These are phyloP conservation scores for Dendrolimus punctatus DNA, from an alignment of 1,140 invertebrate genomes.

Conservation along the genomic window DNA sequence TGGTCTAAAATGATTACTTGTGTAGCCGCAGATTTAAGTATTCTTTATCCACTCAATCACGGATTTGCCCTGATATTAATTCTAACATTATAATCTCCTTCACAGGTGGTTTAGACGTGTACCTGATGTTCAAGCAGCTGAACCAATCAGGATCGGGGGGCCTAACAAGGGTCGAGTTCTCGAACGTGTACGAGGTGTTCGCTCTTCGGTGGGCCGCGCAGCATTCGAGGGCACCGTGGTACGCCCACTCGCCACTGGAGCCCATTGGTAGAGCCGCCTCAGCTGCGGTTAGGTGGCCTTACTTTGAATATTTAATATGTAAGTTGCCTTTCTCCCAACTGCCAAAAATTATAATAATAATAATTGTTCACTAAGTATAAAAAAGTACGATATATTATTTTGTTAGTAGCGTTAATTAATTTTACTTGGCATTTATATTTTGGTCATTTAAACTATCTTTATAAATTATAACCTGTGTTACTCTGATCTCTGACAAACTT, in stretches of 20 bases:
- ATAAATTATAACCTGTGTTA: too few species aligned
- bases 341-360: too few species aligned
- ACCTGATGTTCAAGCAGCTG: slow-evolving; percentile 87
- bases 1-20: too few species aligned
- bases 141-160: slow-evolving; percentile 79
- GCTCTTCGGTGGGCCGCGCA: slow-evolving; percentile 84
- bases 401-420: too few species aligned
- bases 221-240: slow-evolving; percentile 81
- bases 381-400: too few species aligned
- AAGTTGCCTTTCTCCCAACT: slow-evolving; percentile 43
- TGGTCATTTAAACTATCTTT: too few species aligned
- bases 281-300: slow-evolving; percentile 77
- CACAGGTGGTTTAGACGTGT: slow-evolving; percentile 82
- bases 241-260: slow-evolving; percentile 75
- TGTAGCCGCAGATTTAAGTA: too few species aligned
- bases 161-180: slow-evolving; percentile 83
- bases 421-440: too few species aligned
- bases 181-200: slow-evolving; percentile 81
- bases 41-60: too few species aligned
- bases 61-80: too few species aligned
- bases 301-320: slow-evolving; percentile 84
- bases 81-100: background rate
- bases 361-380: too few species aligned
- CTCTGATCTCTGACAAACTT: too few species aligned
- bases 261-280: slow-evolving; percentile 76